Conservation (phyloP, 1,140 invertebrate species). For the Cephus cinctus region DNA sequence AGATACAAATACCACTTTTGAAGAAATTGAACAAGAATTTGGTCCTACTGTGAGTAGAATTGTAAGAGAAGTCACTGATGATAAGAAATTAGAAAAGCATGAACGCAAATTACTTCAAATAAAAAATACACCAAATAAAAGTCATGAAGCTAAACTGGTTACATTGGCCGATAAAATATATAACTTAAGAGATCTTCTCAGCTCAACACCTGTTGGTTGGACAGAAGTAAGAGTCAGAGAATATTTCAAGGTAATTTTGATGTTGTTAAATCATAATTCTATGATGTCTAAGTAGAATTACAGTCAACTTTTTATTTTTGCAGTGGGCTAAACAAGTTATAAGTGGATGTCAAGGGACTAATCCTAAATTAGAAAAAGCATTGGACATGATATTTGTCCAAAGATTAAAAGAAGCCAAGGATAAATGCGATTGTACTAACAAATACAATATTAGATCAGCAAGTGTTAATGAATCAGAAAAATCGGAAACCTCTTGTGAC, state of each 20-base stretch:
- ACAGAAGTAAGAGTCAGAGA: constrained; percentile 58
- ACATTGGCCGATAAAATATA: constrained; percentile 86
- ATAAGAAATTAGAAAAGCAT: constrained; percentile 68
- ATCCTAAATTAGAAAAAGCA: constrained; percentile 62
- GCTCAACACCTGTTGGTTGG: constrained; percentile 67
- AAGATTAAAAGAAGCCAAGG: constrained; percentile 16
- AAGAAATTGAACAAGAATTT: constrained; percentile 72
- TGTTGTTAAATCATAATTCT: not conserved
- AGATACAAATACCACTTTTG: constrained; percentile 81
- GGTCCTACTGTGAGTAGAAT: constrained; percentile 62
- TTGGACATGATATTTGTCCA: constrained; percentile 63
- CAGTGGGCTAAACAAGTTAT: constrained; percentile 74
- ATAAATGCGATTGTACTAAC: constrained; percentile 13
- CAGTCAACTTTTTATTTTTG: constrained; percentile 51
- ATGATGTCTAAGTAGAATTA: not conserved
- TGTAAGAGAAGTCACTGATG: constrained; percentile 75
- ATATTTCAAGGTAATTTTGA: constrained; percentile 37
- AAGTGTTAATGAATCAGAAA: no score
- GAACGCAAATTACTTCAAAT: constrained; percentile 75
- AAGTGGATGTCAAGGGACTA: constrained; percentile 66
- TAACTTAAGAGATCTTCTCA: constrained; percentile 75
- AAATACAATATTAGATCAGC: no score
- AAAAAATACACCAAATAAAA: constrained; percentile 60
- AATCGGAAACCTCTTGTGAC: no score
- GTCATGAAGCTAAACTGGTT: constrained; percentile 73